A percentile compares a stretch with the other conserved stretches of the same genome.
These are phyloP conservation scores for Ailurus styani DNA, from an alignment of 2,113 vertebrate species.

Conservation along the genomic window DNA sequence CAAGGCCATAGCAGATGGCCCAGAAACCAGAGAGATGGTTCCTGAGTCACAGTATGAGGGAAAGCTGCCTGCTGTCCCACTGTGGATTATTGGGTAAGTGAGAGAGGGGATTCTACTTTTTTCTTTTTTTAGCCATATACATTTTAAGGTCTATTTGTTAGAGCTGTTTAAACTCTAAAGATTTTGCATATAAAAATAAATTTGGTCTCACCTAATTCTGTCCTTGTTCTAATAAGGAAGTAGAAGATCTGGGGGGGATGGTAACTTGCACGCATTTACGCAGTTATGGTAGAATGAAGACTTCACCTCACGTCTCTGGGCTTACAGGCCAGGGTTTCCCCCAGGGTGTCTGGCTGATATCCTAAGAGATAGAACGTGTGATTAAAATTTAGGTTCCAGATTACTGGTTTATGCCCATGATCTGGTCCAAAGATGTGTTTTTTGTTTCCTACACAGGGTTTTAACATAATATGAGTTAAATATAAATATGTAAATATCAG, in stretches of 20 bases:
- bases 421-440: not conserved
- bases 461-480: not conserved
- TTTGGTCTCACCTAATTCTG: not conserved
- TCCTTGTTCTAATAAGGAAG: not conserved
- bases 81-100: not conserved
- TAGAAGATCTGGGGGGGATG: not conserved
- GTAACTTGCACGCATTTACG: not conserved
- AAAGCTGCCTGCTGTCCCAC: not conserved
- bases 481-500: not conserved
- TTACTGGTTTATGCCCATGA: not conserved
- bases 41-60: not conserved
- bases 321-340: not conserved
- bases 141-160: not conserved
- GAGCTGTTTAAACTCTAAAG: not conserved
- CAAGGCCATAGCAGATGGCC: rapidly evolving
- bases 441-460: not conserved
- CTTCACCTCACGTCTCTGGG: not conserved
- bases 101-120: not conserved
- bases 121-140: not conserved
- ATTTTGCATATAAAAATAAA: not conserved
- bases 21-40: no score
- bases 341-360: not conserved
- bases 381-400: not conserved
- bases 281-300: not conserved
- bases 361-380: not conserved